A percentile compares a stretch with the other conserved stretches of the same genome.
Conservation (phyloP, 2,797 vertebrate species). For the Melanotaenia parkinsoni region DNA sequence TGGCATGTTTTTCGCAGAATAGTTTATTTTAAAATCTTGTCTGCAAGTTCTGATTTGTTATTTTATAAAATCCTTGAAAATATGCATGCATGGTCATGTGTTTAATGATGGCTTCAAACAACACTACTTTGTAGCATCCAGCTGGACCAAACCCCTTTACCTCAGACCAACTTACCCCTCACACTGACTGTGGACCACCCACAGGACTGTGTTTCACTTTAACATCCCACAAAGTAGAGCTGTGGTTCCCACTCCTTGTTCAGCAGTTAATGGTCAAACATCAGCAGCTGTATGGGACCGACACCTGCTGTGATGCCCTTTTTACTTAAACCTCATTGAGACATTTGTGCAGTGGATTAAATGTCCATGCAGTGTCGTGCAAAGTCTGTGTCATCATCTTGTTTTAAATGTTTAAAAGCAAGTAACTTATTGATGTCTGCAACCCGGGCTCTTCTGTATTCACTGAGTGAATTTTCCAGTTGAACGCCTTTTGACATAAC, state of each 20-base stretch:
- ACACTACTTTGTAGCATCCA: conserved; percentile 39
- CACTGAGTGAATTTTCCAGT: conserved; percentile 28
- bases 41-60: background rate
- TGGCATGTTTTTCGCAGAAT: background rate
- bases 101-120: conserved; percentile 37
- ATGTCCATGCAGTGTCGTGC: background rate
- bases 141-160: conserved; percentile 44
- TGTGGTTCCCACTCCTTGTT: conserved; percentile 11
- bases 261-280: conserved; percentile 4
- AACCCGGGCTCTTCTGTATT: background rate
- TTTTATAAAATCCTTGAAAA: conserved; percentile 13
- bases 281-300: conserved; percentile 10
- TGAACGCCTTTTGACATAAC: conserved; percentile 19
- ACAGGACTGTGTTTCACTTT: conserved; percentile 28
- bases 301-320: conserved; percentile 33
- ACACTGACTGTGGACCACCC: conserved; percentile 41
- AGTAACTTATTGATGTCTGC: background rate
- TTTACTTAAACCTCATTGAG: conserved; percentile 43
- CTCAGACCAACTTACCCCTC: conserved; percentile 24
- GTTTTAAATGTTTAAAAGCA: conserved; percentile 4
- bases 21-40: background rate
- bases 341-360: conserved; percentile 33
- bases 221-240: conserved; percentile 34
- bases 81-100: background rate
- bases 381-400: background rate